Evolutionary conservation across 2,888 invertebrate genomes (phyloP), one percentile per base, ranked within the genome.

Genomic region (Tholera decimalis): DNA sequence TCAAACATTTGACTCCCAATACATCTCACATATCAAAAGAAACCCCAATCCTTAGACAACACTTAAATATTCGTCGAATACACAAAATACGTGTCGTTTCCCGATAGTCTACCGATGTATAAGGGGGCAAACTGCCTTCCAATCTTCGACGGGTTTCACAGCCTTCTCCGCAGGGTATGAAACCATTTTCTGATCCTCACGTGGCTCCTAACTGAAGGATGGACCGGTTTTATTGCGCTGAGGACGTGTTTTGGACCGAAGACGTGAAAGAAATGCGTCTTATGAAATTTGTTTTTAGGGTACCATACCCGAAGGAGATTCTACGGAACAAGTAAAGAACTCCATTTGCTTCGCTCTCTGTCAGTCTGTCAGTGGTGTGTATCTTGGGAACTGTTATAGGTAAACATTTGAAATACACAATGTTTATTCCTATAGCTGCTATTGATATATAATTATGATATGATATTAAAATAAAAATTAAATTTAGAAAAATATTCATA

Each of bases 61-160:
- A 64, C 67, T 72, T 67, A 64, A 61, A 64, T 58, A 67, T 67
- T 57, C 33, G 20, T 39, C 24, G 58, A 47, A 76, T 58, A 73
- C 49, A 59, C 44, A 28, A 46, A 46, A 57, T 64, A 70, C 53
- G 60, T 56, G 47, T 20, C 33, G 26, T 37, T 26, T 28, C 20
- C 18, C 49, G 20, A 33, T 33, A 64, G 53, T 53, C 30, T 50
- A 33, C 20, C 49, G 30, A 24, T 53, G 20, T 33, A 44, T 43
- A 68, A 44, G 13, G 47, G 30, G 56, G 26, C 30, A 57, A 74
- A 68, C 61, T 67, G 57, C 39, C 41, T 73, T 73, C 81, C 79
- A 81, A 81, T 81, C 71, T 65, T 43, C 53, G 28, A 6, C n/a
- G 50, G 61, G 69, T 71, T 81, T 81, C 81, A 81, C 69, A 37